Percentiles rank a stretch among this genome's conserved stretches.
Conservation (phyloP, 2,888 invertebrate species). For the Argyresthia goedartella region DNA sequence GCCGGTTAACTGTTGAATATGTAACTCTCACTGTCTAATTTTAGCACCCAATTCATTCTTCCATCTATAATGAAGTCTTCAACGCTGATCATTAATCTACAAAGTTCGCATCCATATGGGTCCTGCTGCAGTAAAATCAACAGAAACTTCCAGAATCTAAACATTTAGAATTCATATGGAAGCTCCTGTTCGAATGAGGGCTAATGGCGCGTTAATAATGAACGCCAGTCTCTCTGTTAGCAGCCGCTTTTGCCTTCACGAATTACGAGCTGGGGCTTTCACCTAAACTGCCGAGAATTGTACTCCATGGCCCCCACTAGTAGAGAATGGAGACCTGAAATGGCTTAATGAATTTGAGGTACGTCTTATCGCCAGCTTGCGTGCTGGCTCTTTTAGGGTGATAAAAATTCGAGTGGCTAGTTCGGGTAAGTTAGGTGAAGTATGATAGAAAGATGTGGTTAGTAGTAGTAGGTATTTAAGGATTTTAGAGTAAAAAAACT, state of each 20-base stretch:
- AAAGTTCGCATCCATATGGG: not conserved
- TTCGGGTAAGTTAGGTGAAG: too few relatives aligned
- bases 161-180: too few relatives aligned
- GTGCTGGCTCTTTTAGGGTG: too few relatives aligned
- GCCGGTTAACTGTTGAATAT: not conserved
- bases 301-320: constrained; percentile 12
- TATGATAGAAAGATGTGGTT: too few relatives aligned
- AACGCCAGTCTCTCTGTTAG: constrained; percentile 48
- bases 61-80: not conserved
- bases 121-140: not conserved
- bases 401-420: too few relatives aligned
- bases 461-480: too few relatives aligned
- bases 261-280: constrained; percentile 47
- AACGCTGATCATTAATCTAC: too few relatives aligned
- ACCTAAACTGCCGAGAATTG: constrained; percentile 45
- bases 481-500: too few relatives aligned
- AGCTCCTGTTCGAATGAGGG: constrained; percentile 37
- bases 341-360: too few relatives aligned
- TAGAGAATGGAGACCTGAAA: not conserved
- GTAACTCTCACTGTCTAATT: not conserved
- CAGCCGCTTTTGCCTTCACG: constrained; percentile 32
- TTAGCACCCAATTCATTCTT: not conserved
- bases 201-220: constrained; percentile 62
- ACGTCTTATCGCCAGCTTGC: too few relatives aligned
- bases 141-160: constrained; percentile 9